These are phyloP conservation scores for Romanogobio albipinnatus DNA, from an alignment of 2,113 vertebrate genomes.

Conservation along the genomic window DNA sequence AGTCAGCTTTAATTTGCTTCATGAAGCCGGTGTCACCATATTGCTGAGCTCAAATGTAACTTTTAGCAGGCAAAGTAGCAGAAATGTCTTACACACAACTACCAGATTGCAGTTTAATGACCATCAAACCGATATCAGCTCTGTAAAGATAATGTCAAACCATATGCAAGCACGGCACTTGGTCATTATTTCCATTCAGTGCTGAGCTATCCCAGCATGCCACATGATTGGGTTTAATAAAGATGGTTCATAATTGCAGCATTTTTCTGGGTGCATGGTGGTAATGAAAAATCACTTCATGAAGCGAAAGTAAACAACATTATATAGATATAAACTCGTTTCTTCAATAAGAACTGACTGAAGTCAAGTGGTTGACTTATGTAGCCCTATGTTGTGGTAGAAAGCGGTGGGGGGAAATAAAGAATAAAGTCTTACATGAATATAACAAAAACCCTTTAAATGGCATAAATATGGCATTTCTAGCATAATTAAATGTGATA, in stretches of 20 bases:
- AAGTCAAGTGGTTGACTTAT: conserved; percentile 12
- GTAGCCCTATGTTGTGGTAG: conserved; percentile 32
- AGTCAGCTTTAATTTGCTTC: conserved; percentile 39
- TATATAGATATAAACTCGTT: conserved; percentile 21
- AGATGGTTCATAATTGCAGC: conserved; percentile 50
- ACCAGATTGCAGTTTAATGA: conserved; percentile 24
- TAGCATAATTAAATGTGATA: conserved; percentile 45
- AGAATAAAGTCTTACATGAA: conserved; percentile 22
- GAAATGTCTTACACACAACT: conserved; percentile 18
- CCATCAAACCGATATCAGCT: conserved; percentile 28
- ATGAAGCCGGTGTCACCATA: conserved; percentile 22
- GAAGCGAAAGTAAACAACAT: conserved; percentile 37
- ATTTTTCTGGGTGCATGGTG: conserved; percentile 45
- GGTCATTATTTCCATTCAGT: conserved; percentile 36
- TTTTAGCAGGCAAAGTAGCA: conserved; percentile 39
- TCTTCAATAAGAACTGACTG: conserved; percentile 3
- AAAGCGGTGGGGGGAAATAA: conserved; percentile 4
- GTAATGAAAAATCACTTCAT: conserved; percentile 43
- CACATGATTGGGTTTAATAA: conserved; percentile 41
- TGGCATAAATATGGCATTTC: conserved; percentile 6
- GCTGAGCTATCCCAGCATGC: conserved; percentile 38
- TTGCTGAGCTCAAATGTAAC: neutral
- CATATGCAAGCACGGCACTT: conserved; percentile 24
- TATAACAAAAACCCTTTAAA: conserved; percentile 4
- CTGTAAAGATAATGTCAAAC: conserved; percentile 16